These are phyloP conservation scores for Sebastes variabilis DNA, from an alignment of 2,797 vertebrate species.

Conservation along the genomic window DNA sequence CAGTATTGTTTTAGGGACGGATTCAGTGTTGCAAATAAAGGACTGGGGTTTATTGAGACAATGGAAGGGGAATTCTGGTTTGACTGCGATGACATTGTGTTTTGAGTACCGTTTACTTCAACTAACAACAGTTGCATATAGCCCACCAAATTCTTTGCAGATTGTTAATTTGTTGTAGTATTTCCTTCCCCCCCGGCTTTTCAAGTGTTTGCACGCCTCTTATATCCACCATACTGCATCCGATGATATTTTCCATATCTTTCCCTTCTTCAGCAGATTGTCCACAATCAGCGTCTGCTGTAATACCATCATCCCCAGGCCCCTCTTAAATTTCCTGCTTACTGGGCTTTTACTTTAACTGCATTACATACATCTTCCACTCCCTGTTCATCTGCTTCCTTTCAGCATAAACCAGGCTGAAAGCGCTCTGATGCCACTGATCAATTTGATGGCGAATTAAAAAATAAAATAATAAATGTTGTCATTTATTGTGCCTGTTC, in stretches of 20 bases:
- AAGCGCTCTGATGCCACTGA: conserved; percentile 40
- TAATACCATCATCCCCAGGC: conserved; percentile 77
- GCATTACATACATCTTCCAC: conserved; percentile 78
- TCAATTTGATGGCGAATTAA: conserved; percentile 52
- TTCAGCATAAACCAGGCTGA: conserved; percentile 67
- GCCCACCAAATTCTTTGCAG: neutral
- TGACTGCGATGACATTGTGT: conserved; percentile 19
- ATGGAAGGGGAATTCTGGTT: conserved; percentile 58
- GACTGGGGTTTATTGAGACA: conserved; percentile 37
- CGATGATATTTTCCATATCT: conserved; percentile 75
- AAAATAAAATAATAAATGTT: conserved; percentile 33
- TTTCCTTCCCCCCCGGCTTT: neutral
- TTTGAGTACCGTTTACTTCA: conserved; percentile 11
- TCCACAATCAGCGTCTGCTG: conserved; percentile 73
- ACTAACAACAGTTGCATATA: neutral
- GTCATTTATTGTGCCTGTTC: conserved; percentile 59
- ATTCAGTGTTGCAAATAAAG: conserved; percentile 35
- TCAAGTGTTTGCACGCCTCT: conserved; percentile 19
- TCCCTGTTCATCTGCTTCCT: conserved; percentile 73
- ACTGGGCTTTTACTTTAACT: conserved; percentile 82
- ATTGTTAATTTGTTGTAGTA: conserved; percentile 12
- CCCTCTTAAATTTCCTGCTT: conserved; percentile 81
- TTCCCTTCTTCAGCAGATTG: conserved; percentile 73
- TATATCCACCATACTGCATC: conserved; percentile 47
- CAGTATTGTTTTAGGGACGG: conserved; percentile 59